phyloP scores from a whole-genome alignment of 2,888 invertebrate species.

The Heterodera filipjevi region DNA sequence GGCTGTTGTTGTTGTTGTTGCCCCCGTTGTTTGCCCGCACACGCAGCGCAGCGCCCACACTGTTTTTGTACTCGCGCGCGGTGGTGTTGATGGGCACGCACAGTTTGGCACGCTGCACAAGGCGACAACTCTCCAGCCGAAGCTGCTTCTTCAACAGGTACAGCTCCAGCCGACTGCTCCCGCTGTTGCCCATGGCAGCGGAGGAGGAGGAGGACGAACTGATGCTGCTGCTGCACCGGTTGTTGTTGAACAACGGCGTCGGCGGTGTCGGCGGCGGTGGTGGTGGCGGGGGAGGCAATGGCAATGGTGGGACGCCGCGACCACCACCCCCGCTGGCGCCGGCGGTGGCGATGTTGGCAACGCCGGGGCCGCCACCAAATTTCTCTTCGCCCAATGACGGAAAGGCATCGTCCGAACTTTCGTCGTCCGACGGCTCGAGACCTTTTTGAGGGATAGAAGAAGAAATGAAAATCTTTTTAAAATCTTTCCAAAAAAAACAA shows the following conservation, averaged over 20 bases:
- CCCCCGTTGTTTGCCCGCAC: constrained; percentile 33
- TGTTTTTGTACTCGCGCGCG: constrained; percentile 41
- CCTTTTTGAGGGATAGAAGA: constrained; percentile 41
- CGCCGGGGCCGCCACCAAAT: too few relatives aligned
- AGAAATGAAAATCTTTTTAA: background rate
- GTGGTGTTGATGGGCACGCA: constrained; percentile 49
- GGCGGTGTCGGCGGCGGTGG: background rate
- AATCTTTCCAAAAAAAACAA: background rate
- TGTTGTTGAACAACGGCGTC: too few relatives aligned
- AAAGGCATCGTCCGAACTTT: constrained; percentile 49
- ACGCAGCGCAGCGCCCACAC: constrained; percentile 44
- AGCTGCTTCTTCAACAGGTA: constrained; percentile 56
- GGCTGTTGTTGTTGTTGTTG: constrained; percentile 1
- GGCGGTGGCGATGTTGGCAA: too few relatives aligned
- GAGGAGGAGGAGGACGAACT: too few relatives aligned
- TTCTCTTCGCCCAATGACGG: constrained; percentile 29
- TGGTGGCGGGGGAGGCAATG: too few relatives aligned
- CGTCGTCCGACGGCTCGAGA: constrained; percentile 61
- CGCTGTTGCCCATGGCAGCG: background rate
- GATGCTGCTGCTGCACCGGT: background rate
- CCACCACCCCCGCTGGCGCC: background rate
- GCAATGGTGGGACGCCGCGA: too few relatives aligned
- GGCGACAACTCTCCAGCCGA: constrained; percentile 44
- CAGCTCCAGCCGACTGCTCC: constrained; percentile 41
- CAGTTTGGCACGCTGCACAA: constrained; percentile 46